Base-by-base conservation (phyloP, 2,113 vertebrate genomes). In the Coptodon bakossiorum region DNA sequence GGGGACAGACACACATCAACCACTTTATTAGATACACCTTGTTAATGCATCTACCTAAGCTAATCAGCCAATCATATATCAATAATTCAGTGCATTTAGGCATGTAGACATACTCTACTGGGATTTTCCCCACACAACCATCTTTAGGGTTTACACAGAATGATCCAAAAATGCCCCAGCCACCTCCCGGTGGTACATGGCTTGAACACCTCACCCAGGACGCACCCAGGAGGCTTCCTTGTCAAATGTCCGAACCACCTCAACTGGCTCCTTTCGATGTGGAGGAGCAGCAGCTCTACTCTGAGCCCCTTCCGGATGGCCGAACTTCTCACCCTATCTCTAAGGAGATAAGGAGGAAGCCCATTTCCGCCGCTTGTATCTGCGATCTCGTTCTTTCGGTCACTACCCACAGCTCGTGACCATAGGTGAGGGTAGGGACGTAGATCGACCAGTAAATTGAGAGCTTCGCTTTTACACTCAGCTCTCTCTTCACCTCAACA, bases 171-270 rank as follows among this genome's bases (percentile, higher is more conserved):
- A 10, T 63, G 16, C 0, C 13, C 24, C 3, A 29, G 4, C 56
- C 56, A 0, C 13, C 56, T 59, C 7, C 0, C 0, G 0, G 0
- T 9, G 2, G 56, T 27, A 59, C 27, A 31, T 59, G 56, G 0
- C 56, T 2, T 0, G 4, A 59, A 16, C 3, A 0, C 56, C 27
- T 59, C 56, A 16, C 53, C 53, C 6, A 56, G 3, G 3, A 53
- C 5, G 52, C 1, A 3, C 54, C 53, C 54, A 3, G 54, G 4
- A 29, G 0, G 1, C 27, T 29, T 29, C 56, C 56, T 16, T 6
- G 56, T 16, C 27, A 31, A 27, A 59, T 59, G 27, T 24, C 56
- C 1, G 3, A 59, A 59, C 56, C 56, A 59, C 56, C 56, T 59
- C 24, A 29, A 0, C 0, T 29, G 56, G 13, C 0, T 59, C 24